phyloP scores from a whole-genome alignment of 2,113 vertebrate species.

The Hippolais icterina region DNA sequence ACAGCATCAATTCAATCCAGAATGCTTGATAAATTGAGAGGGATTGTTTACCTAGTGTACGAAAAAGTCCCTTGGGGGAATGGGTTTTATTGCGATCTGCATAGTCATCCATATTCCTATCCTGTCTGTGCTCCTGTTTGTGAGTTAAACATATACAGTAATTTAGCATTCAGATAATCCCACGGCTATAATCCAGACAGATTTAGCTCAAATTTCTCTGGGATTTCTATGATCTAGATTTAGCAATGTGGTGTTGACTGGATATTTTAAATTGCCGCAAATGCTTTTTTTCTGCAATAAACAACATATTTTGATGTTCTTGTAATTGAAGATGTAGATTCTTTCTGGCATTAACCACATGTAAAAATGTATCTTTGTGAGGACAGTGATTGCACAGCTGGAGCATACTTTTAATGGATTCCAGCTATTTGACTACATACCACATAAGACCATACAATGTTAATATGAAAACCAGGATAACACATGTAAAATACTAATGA shows the following conservation, averaged over 20 bases:
- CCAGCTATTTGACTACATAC: slow-evolving; percentile 29
- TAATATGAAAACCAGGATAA: not conserved
- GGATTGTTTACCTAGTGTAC: slow-evolving; percentile 36
- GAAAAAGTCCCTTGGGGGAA: slow-evolving; percentile 9
- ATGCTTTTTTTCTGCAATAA: slow-evolving; percentile 52
- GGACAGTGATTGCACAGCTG: slow-evolving; percentile 49
- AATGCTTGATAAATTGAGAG: slow-evolving; percentile 36
- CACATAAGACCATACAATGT: not conserved
- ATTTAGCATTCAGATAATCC: slow-evolving; percentile 67
- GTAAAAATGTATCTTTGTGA: slow-evolving; percentile 34
- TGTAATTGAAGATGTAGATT: slow-evolving; percentile 14
- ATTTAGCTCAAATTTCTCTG: slow-evolving; percentile 62
- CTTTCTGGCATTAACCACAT: slow-evolving; percentile 25
- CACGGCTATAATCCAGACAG: slow-evolving; percentile 65
- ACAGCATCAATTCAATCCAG: slow-evolving; percentile 37
- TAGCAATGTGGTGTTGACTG: slow-evolving; percentile 51
- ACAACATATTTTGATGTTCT: slow-evolving; percentile 48
- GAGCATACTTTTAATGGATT: slow-evolving; percentile 43
- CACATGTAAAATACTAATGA: not conserved
- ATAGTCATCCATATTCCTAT: slow-evolving; percentile 52
- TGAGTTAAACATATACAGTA: slow-evolving; percentile 55
- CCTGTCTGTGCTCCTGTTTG: slow-evolving; percentile 29
- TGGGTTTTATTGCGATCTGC: slow-evolving; percentile 38
- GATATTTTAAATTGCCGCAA: slow-evolving; percentile 50
- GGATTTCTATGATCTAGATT: slow-evolving; percentile 70